Evolutionary conservation across 2,113 vertebrate genomes (phyloP).

Genomic region (Campylomormyrus tamandua): DNA sequence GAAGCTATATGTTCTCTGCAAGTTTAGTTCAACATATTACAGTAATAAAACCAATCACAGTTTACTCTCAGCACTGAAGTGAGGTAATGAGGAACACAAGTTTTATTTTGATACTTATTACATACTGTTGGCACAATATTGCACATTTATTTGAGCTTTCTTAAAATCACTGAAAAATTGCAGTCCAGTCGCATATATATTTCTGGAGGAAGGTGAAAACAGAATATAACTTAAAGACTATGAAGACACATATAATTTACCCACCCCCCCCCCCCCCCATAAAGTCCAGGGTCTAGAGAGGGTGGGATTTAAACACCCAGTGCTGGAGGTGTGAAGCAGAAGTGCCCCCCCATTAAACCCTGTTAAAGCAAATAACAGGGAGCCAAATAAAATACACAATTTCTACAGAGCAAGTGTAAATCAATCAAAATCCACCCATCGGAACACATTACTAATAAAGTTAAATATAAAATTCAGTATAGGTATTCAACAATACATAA

Average conservation of each 20-base stretch:
- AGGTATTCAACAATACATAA: not conserved
- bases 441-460: not conserved
- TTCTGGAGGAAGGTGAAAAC: not conserved
- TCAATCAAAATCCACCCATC: not conserved
- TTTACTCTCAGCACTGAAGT: not conserved
- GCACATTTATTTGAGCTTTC: not conserved
- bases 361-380: not conserved
- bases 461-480: not conserved
- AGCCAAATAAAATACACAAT: not conserved
- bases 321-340: not conserved
- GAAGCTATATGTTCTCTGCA: not conserved
- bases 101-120: not conserved
- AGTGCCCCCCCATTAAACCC: not conserved
- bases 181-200: not conserved
- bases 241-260: not conserved
- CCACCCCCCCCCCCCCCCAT: not conserved
- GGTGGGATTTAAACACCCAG: not conserved
- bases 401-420: not conserved
- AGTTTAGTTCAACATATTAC: not conserved
- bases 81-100: not conserved
- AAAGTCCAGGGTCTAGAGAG: not conserved
- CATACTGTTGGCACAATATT: not conserved
- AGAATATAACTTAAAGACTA: not conserved
- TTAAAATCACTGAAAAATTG: not conserved
- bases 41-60: not conserved